Evolutionary conservation across 1,140 invertebrate genomes (phyloP), one percentile per base, ranked within the genome.

Genomic region (Elymnias hypermnestra): DNA sequence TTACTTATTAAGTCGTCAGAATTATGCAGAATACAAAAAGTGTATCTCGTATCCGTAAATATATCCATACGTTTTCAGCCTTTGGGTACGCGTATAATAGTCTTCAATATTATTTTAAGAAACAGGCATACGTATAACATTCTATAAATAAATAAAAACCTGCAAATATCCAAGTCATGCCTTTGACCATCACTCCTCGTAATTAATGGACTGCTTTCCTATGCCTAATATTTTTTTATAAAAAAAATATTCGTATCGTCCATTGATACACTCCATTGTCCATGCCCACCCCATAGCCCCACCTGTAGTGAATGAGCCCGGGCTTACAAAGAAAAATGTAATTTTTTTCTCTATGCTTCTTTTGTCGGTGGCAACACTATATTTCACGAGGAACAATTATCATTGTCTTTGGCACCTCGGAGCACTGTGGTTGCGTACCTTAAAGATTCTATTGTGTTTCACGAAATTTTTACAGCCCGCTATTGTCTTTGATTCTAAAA

Each of bases 351-450:
- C 48, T 60, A 61, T 63, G 57, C 53, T 65, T 44, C 65, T 74
- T 81, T 84, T 84, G 76, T 75, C 77, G 66, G 72, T 77, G 72
- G 81, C 76, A 81, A 73, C 66, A 67, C 78, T 82, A 84, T 83
- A 83, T 77, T 78, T 84, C 76, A 83, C 60, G 59, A 72, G 72
- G 74, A 68, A 83, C 81, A 83, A 84, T 83, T 81, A 82, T 77
- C 81, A 81, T 84, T 84, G 81, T 84, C 72, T 84, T 84, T 83
- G 71, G 57, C 77, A 76, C 73, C 75, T 76, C 59, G 37, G 67
- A 64, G 63, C 56, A 64, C 49, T 71, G 74, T 57, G 67, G 72
- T 82, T 72, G 58, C 55, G 58, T 43, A 57, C 57, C 60, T 69
- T 54, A 53, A 47, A 49, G 47, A 63, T 51, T 63, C 58, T 53